A percentile compares a stretch with the other conserved stretches of the same genome.
Conservation (phyloP, 2,888 invertebrate species). For the Melieria omissa region DNA sequence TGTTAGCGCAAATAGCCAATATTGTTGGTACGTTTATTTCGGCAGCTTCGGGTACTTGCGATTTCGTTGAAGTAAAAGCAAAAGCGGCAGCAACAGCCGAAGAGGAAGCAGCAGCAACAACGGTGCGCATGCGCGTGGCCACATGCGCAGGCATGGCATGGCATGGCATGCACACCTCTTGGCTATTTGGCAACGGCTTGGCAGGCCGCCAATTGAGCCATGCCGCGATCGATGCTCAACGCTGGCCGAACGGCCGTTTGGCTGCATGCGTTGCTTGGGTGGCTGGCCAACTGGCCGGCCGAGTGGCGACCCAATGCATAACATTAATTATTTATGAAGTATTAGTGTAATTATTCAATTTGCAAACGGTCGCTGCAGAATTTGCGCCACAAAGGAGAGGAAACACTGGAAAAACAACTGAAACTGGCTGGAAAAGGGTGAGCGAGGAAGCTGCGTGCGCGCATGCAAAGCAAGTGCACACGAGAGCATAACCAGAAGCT, state of each 20-base stretch:
- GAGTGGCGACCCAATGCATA: slow-evolving; percentile 43
- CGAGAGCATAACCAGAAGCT: slow-evolving; percentile 42
- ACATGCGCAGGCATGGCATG: neutral
- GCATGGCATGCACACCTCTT: slow-evolving; percentile 16
- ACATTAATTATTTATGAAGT: slow-evolving; percentile 59
- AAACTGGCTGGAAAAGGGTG: neutral
- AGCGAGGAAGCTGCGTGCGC: slow-evolving; percentile 33
- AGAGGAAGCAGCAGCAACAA: no score
- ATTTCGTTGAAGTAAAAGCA: slow-evolving; percentile 11
- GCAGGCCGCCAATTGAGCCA: neutral
- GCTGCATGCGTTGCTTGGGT: slow-evolving; percentile 29
- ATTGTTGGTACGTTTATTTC: neutral
- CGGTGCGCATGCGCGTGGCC: neutral
- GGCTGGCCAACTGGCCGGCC: slow-evolving; percentile 1
- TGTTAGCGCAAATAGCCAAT: slow-evolving; percentile 15
- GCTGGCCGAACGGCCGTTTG: slow-evolving; percentile 12
- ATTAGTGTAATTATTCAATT: slow-evolving; percentile 59
- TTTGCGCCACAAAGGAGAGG: neutral
- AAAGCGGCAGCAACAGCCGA: neutral
- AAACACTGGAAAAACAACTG: neutral
- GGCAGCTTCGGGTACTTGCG: slow-evolving; percentile 5
- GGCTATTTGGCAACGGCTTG: slow-evolving; percentile 21
- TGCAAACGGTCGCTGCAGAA: slow-evolving; percentile 47
- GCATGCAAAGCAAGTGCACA: slow-evolving; percentile 21
- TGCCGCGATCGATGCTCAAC: neutral